Conservation (phyloP, 2,113 vertebrate genomes). For the Raphicerus campestris region DNA sequence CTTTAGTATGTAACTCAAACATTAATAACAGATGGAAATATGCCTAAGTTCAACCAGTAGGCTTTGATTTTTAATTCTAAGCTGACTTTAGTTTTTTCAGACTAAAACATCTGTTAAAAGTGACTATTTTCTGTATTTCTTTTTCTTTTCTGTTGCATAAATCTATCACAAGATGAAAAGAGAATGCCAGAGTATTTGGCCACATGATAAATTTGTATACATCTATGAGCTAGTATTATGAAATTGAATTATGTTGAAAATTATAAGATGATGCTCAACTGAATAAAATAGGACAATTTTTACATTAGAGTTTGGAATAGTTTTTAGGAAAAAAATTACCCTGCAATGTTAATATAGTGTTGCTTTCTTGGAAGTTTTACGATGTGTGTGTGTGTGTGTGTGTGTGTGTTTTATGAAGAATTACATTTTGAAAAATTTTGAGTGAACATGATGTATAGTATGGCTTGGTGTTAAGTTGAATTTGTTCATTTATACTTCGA, state of each 20-base stretch:
- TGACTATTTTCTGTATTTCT: constrained; percentile 66
- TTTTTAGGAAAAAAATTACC: constrained; percentile 50
- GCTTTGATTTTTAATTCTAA: constrained; percentile 78
- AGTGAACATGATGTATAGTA: background rate
- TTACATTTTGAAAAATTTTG: background rate
- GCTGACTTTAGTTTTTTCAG: constrained; percentile 68
- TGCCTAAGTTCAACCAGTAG: constrained; percentile 72
- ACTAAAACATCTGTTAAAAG: constrained; percentile 67
- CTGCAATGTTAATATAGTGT: background rate
- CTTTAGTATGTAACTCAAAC: constrained; percentile 71
- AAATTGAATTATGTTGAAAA: constrained; percentile 68
- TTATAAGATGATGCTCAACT: constrained; percentile 14
- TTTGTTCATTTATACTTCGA: background rate
- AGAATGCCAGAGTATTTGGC: constrained; percentile 53
- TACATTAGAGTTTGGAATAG: background rate
- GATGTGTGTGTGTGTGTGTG: background rate
- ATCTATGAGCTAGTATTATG: constrained; percentile 38
- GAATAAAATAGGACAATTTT: background rate
- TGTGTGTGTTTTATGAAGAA: background rate
- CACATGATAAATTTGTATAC: constrained; percentile 41
- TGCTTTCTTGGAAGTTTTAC: constrained; percentile 45
- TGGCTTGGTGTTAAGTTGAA: background rate
- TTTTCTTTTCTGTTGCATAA: constrained; percentile 61
- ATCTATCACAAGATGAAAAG: constrained; percentile 59
- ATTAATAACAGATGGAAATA: constrained; percentile 79